Evolutionary conservation across 2,113 vertebrate species (phyloP), one percentile per base, ranked within the genome.

Genomic region (Maccullochella peelii): DNA sequence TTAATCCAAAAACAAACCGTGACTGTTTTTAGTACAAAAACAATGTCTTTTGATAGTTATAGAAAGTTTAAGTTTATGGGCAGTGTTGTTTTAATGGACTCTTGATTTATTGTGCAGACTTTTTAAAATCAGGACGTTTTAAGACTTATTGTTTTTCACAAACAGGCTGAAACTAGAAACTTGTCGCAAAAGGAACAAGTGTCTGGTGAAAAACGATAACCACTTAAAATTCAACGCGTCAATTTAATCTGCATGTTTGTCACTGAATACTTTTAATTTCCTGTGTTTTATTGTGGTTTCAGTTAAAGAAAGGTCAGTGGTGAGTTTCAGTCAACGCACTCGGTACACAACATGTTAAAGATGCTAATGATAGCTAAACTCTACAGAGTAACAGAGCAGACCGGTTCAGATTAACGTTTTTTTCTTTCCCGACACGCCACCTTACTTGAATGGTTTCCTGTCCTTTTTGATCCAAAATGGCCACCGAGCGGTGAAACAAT

Each of bases 391-490:
- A 55, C 30, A 4, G 33, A 33, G 33, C 54, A 30, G 3, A 21
- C 49, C 3, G 38, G 63, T 42, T 42, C 2, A 44, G 42, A 30
- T 30, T 30, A 36, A 12, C 9, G 11, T 14, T 14, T 20, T 18
- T 21, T 20, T 8, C 16, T n/a, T n/a, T n/a, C 54, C 54, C 3
- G 14, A 38, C 47, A 25, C 54, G 11, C 21, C 30, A 21, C 2
- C 8, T 36, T 40, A 61, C 42, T 65, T 38, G 12, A 27, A 27
- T 2, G 10, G 36, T 30, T 80, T 42, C 14, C 20, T 16, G 36
- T 12, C 16, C n/a, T 10, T 57, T 38, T 50, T 59, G 23, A 65
- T 71, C 67, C 73, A 75, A 83, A 84, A 68, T 62, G 55, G 57
- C 52, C 9, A 3, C 42, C 11, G 5, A 47, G 57, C 23, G 14